Evolutionary conservation across 2,797 vertebrate genomes (phyloP).

Genomic region (Australoheros facetus): DNA sequence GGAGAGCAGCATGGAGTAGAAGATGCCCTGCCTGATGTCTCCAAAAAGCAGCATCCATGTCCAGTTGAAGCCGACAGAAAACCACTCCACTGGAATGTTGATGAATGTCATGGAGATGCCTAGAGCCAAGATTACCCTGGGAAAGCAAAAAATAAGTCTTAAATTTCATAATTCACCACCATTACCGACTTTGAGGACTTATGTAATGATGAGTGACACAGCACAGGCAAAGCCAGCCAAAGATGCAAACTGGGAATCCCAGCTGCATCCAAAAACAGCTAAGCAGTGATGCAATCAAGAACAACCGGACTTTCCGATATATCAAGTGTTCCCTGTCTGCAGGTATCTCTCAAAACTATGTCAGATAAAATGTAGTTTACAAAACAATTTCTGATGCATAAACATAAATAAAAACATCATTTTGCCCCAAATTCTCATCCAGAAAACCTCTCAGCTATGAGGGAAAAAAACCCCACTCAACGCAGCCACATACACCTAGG

Average conservation of each 20-base stretch:
- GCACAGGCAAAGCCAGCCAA: background rate
- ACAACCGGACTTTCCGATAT: background rate
- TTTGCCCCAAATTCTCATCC: background rate
- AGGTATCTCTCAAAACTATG: background rate
- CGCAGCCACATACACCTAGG: too few species aligned
- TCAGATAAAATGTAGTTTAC: background rate
- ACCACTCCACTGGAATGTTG: constrained; percentile 98
- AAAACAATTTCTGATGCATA: background rate
- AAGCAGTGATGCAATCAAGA: background rate
- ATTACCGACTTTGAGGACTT: background rate
- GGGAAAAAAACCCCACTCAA: background rate
- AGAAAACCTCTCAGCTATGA: background rate
- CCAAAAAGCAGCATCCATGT: constrained; percentile 98
- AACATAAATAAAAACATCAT: background rate
- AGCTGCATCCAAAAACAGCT: background rate
- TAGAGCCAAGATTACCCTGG: constrained; percentile 93
- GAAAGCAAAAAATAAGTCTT: background rate
- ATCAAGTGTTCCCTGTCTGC: background rate
- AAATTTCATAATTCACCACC: background rate
- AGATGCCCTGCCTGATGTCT: constrained; percentile 96
- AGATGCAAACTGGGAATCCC: background rate
- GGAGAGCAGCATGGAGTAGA: constrained; percentile 96
- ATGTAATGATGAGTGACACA: background rate
- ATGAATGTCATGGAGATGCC: constrained; percentile 99
- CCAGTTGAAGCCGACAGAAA: constrained; percentile 97